Conservation (phyloP, 2,888 invertebrate species). For the Lasioglossum malachurum region DNA sequence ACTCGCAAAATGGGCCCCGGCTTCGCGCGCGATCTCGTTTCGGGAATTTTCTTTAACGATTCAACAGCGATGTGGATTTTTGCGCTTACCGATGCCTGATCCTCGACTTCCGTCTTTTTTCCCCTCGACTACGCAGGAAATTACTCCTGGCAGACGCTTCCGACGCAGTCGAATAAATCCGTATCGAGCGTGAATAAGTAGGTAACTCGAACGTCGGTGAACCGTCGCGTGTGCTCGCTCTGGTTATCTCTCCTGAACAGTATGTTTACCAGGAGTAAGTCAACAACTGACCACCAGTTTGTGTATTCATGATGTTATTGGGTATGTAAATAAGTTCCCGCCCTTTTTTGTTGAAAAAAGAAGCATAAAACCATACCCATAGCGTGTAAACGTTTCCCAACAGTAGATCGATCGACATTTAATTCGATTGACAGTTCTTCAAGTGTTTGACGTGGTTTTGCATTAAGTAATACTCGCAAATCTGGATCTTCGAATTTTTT, state of each 20-base stretch:
- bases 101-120: not conserved
- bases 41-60: not conserved
- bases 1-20: not conserved
- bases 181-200: conserved; percentile 6
- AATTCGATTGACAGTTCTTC: too few relatives aligned
- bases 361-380: too few relatives aligned
- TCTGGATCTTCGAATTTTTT: too few relatives aligned
- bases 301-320: too few relatives aligned
- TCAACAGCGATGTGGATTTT: not conserved
- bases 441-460: too few relatives aligned
- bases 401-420: too few relatives aligned
- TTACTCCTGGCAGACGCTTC: conserved; percentile 6
- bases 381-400: too few relatives aligned
- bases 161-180: not conserved
- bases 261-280: not conserved
- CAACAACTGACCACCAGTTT: not conserved
- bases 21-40: not conserved
- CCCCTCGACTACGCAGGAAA: not conserved
- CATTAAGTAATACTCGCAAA: too few relatives aligned
- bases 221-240: not conserved
- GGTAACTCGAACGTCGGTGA: not conserved
- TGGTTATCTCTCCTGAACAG: not conserved
- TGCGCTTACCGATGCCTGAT: not conserved
- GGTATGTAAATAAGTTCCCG: too few relatives aligned
- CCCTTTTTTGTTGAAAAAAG: too few relatives aligned